Evolutionary conservation across 2,113 vertebrate genomes (phyloP), one percentile per base, ranked within the genome.

Genomic region (Anhinga rufa): DNA sequence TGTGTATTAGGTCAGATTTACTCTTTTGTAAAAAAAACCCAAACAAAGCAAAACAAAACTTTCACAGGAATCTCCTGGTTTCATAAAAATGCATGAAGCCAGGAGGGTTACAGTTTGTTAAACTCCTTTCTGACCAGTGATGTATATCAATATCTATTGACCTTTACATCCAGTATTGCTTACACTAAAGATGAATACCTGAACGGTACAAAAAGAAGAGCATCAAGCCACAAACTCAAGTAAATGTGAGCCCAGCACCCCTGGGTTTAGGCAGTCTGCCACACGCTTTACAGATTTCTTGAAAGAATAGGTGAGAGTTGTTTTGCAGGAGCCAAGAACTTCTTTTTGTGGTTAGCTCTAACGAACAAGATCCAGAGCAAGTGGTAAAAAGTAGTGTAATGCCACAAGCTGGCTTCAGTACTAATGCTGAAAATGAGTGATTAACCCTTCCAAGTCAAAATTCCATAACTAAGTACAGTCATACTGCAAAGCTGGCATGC

Each of bases 281-380:
- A 7, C 11, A 25, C 0, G 0, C 19, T 57, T 9, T 32, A 42
- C 10, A 3, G 26, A 32, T 31, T 5, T 54, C 61, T 52, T 29
- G 19, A 38, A 34, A 74, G 49, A 49, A 15, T 60, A 55, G 24
- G 38, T 11, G 40, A 62, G 7, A 81, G 5, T 2, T 36, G 6
- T 44, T 83, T 11, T 88, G 89, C 83, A 96, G 83, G 86, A 96
- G 62, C 89, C 92, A 95, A 51, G 77, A 84, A 15, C 52, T 44
- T 66, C 25, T 46, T 79, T 77, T 32, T 62, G 29, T 60, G 51
- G 26, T 71, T 72, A 91, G 34, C 24, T 71, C 8, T 65, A 54
- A 51, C 8, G 34, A 81, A 29, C 48, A 68, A 38, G 24, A 52
- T 9, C 28, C 57, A 69, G 61, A 82, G 25, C 1, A 7, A 42